A percentile compares a stretch with the other conserved stretches of the same genome.
These are phyloP conservation scores for Adineta ricciae DNA, from an alignment of 2,888 invertebrate species.

Conservation along the genomic window DNA sequence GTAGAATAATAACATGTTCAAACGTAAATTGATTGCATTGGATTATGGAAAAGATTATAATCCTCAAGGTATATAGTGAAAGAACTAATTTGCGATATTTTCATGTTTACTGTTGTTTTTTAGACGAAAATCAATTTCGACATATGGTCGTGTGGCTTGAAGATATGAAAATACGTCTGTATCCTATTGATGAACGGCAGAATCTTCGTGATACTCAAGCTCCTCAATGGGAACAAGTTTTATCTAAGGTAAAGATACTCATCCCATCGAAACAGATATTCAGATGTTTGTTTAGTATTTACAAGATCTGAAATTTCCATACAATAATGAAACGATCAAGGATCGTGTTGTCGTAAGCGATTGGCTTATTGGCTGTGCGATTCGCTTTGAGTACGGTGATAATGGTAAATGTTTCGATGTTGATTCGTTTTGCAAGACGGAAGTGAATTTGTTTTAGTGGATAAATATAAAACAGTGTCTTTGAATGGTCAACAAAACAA, in stretches of 20 bases:
- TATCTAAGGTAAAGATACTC: conserved; percentile 49
- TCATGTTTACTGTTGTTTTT: conserved; percentile 36
- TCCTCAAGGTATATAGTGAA: conserved; percentile 57
- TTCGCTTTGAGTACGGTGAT: conserved; percentile 71
- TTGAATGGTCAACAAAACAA: background rate
- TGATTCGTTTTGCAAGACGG: background rate
- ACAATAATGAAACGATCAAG: conserved; percentile 51
- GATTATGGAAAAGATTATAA: conserved; percentile 64
- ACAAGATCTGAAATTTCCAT: conserved; percentile 65
- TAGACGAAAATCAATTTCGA: conserved; percentile 70
- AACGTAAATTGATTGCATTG: conserved; percentile 65
- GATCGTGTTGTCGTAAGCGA: conserved; percentile 62
- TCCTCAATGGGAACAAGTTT: conserved; percentile 62
- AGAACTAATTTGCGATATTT: background rate
- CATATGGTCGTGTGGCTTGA: conserved; percentile 79
- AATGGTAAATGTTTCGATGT: conserved; percentile 51
- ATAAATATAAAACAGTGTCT: background rate
- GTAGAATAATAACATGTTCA: conserved; percentile 57
- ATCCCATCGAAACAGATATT: background rate
- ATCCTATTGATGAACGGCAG: conserved; percentile 69
- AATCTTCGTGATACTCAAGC: conserved; percentile 62
- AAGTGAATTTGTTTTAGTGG: conserved; percentile 7
- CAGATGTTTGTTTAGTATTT: conserved; percentile 66
- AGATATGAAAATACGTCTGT: conserved; percentile 79
- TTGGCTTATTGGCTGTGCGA: conserved; percentile 74